Evolutionary conservation across 1,140 invertebrate genomes (phyloP), one percentile per base, ranked within the genome.

Genomic region (Ridgeia piscesae): DNA sequence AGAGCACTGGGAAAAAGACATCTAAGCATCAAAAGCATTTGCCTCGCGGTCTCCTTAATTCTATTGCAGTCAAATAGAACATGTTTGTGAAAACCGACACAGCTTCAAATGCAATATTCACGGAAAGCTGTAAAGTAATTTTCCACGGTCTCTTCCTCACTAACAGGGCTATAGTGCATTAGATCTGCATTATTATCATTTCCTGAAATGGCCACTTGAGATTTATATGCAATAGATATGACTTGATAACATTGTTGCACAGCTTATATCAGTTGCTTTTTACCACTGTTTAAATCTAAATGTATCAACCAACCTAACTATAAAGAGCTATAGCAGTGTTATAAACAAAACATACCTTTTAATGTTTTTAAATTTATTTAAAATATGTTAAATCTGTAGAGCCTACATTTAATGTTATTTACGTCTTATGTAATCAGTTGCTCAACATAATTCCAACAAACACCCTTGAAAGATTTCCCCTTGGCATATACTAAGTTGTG

Each of bases 1-100:
- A 77, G 58, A 77, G 58, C 58, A 77, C 58, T 77, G 58, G 58
- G 58, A 77, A 77, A 77, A 77, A 77, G 58, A 77, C 58, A 77
- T 77, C 58, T 77, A 77, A 77, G 58, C 58, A 77, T 77, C 58
- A 77, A 77, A 77, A 77, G 58, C 58, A 77, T 77, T 77, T 31
- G 27, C 58, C 58, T 77, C 58, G 58, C 58, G 6, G 58, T 77
- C 58, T 77, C 58, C 58, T 77, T 77, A 77, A 77, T 77, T 77
- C 58, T 77, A 77, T 77, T 77, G 58, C 58, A 77, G 58, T 77
- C 58, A 77, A 77, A 77, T 77, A 77, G 58, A 77, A 77, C 58
- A 17, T 77, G 58, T 77, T 77, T 77, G 58, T 77, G 58, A 77
- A 77, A 77, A 77, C 58, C 58, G 58, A 77, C 58, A 77, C 58